Percentiles rank a stretch among this genome's conserved stretches.
phyloP scores from a whole-genome alignment of 2,113 vertebrate species.

The Meles meles region DNA sequence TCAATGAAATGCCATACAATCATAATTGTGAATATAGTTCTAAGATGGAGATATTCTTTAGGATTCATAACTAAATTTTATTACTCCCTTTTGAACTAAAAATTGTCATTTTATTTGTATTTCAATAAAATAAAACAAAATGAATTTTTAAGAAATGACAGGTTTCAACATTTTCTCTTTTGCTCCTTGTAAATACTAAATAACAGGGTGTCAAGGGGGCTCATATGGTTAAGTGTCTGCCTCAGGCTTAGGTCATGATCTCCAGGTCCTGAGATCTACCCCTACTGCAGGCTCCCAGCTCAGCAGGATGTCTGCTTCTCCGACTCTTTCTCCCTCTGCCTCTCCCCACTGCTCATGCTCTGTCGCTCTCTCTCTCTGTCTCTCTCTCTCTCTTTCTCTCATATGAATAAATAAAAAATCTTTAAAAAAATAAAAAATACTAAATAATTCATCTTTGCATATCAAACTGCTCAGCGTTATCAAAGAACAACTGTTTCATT shows the following conservation, averaged over 20 bases:
- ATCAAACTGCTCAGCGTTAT: not conserved
- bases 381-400: not conserved
- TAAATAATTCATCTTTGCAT: not conserved
- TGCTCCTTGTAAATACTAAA: not conserved
- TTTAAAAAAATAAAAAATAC: not conserved
- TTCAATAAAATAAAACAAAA: not conserved
- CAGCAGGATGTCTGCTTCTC: not conserved
- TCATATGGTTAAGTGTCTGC: not conserved
- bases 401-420: not conserved
- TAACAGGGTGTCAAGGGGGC: not conserved
- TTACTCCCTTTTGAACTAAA: not conserved
- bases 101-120: not conserved
- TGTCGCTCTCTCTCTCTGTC: no score
- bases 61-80: not conserved
- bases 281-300: not conserved
- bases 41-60: not conserved
- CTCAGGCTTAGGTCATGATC: not conserved
- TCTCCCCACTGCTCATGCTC: not conserved
- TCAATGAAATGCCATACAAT: not conserved
- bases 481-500: not conserved
- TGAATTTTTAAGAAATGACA: not conserved
- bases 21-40: not conserved
- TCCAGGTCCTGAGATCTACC: not conserved
- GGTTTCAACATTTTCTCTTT: not conserved
- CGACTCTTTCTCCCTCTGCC: not conserved